A percentile compares a stretch with the other conserved stretches of the same genome.
phyloP scores from a whole-genome alignment of 2,888 invertebrate species.

The Calameuta pallipes region DNA sequence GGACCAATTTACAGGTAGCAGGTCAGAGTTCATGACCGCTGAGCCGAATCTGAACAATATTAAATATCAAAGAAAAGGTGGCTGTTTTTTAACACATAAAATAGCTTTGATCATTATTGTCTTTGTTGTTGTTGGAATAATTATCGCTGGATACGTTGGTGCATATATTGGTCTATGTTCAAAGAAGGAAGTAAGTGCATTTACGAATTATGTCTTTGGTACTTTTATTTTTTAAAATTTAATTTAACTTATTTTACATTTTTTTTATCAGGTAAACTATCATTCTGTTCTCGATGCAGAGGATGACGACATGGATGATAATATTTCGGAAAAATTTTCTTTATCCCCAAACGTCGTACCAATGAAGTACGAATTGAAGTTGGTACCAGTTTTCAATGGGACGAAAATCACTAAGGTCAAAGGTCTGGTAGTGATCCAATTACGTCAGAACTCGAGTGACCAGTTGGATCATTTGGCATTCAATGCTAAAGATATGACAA shows the following conservation, averaged over 20 bases:
- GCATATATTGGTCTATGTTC: slow-evolving; percentile 48
- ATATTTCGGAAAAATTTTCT: slow-evolving; percentile 23
- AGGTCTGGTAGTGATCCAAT: slow-evolving; percentile 47
- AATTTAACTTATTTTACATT: slow-evolving; percentile 3
- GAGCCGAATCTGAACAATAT: slow-evolving; percentile 69
- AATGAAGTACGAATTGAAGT: slow-evolving; percentile 43
- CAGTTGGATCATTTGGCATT: slow-evolving; percentile 42
- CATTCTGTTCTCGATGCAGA: slow-evolving; percentile 26
- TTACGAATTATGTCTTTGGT: background rate
- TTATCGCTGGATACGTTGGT: slow-evolving; percentile 53
- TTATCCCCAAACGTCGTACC: slow-evolving; percentile 47
- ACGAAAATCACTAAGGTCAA: slow-evolving; percentile 34
- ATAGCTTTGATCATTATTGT: slow-evolving; percentile 65
- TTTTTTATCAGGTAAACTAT: slow-evolving; percentile 36
- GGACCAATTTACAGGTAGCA: slow-evolving; percentile 62
- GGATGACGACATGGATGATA: slow-evolving; percentile 16
- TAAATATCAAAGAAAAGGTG: slow-evolving; percentile 72
- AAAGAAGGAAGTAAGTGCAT: slow-evolving; percentile 34
- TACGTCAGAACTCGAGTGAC: slow-evolving; percentile 38
- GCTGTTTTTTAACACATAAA: slow-evolving; percentile 72
- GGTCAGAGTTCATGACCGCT: slow-evolving; percentile 73
- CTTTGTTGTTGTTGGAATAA: slow-evolving; percentile 43
- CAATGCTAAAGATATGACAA: slow-evolving; percentile 45
- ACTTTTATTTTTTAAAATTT: slow-evolving; percentile 4
- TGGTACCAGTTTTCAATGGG: slow-evolving; percentile 39